Conservation (phyloP, 2,113 vertebrate genomes). For the Oreochromis tanganicae region DNA sequence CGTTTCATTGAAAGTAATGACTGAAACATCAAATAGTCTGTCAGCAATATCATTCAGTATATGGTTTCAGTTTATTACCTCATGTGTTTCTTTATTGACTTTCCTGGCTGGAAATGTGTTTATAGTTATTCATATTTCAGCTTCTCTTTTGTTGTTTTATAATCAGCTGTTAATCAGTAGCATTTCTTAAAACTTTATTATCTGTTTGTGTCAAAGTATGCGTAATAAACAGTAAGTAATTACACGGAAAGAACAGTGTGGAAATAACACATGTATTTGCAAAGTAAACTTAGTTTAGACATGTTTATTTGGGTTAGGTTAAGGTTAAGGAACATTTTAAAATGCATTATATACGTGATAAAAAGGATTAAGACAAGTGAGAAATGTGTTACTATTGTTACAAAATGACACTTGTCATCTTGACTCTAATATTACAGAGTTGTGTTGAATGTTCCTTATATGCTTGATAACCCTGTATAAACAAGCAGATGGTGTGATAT, state of each 20-base stretch:
- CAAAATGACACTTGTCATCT: background rate
- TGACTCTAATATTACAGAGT: background rate
- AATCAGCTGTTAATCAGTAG: background rate
- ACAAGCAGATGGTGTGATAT: background rate
- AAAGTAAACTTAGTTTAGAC: background rate
- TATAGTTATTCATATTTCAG: background rate
- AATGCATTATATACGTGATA: background rate
- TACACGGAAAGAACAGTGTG: background rate
- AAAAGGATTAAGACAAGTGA: background rate
- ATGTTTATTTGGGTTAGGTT: background rate
- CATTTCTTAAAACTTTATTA: background rate
- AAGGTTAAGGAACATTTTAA: background rate
- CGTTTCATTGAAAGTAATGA: background rate
- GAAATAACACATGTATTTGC: background rate
- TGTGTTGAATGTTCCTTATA: background rate
- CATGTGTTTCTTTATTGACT: background rate
- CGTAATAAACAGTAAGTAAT: accelerated
- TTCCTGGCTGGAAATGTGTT: background rate
- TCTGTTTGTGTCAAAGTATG: background rate
- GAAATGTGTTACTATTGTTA: background rate
- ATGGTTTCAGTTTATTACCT: background rate
- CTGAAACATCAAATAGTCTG: background rate
- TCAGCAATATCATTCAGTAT: background rate
- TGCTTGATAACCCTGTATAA: background rate
- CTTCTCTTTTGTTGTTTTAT: background rate